phyloP scores from a whole-genome alignment of 2,888 invertebrate species.

The Stomorhina lunata region DNA sequence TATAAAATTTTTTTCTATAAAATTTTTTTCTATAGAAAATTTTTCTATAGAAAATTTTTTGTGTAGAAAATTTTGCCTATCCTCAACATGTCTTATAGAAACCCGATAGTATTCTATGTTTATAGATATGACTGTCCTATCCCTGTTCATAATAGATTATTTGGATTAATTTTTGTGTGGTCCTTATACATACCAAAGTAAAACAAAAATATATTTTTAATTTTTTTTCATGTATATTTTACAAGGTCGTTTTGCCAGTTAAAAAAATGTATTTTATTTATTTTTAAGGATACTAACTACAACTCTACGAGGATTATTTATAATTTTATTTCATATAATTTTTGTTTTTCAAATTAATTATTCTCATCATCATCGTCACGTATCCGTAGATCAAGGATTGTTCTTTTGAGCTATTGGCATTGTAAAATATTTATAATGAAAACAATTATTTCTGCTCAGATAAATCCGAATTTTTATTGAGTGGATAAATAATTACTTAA shows the following conservation, averaged over 20 bases:
- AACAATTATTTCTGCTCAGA: background rate
- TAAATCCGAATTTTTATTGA: too few relatives aligned
- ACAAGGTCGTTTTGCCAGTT: conserved; percentile 23
- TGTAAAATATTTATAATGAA: background rate
- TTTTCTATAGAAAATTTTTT: too few relatives aligned
- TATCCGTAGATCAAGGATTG: background rate
- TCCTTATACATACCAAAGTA: background rate
- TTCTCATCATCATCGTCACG: background rate
- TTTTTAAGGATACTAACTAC: background rate
- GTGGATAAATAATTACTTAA: too few relatives aligned
- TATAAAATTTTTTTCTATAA: too few relatives aligned
- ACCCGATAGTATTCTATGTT: too few relatives aligned
- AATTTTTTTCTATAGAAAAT: too few relatives aligned
- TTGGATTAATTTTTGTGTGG: background rate
- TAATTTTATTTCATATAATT: too few relatives aligned
- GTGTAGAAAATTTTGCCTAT: too few relatives aligned
- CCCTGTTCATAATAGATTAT: background rate
- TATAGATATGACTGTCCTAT: too few relatives aligned
- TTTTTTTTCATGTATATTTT: background rate
- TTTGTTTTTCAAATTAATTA: conserved; percentile 20
- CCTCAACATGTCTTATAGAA: too few relatives aligned
- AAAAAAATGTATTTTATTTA: background rate
- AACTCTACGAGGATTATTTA: background rate
- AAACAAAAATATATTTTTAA: background rate
- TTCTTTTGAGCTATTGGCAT: background rate